Percentiles rank a stretch among this genome's conserved stretches.
Conservation (phyloP, 2,797 vertebrate species). For the Melanotaenia pygmaea region DNA sequence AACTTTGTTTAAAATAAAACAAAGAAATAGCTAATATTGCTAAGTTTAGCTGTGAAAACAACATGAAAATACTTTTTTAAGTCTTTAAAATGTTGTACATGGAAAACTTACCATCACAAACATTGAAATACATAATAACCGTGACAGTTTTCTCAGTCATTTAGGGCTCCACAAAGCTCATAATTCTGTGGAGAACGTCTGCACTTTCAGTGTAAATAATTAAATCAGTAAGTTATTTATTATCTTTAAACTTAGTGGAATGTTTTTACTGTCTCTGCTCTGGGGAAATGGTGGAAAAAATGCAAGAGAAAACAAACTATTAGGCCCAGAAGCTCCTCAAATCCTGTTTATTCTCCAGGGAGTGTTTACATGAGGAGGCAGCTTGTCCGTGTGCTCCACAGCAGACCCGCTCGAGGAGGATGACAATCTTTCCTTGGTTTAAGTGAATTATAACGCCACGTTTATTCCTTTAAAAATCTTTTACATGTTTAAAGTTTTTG, state of each 20-base stretch:
- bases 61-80: too few relatives aligned
- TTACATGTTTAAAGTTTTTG: background rate
- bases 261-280: conserved; percentile 28
- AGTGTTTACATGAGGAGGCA: conserved; percentile 43
- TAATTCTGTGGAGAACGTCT: background rate
- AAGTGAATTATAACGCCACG: background rate
- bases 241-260: conserved; percentile 36
- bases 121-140: background rate
- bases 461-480: background rate
- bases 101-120: too few relatives aligned
- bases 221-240: conserved; percentile 31
- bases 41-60: too few relatives aligned
- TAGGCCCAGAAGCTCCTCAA: conserved; percentile 40
- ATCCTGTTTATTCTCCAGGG: conserved; percentile 64
- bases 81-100: too few relatives aligned
- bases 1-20: too few relatives aligned
- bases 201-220: conserved; percentile 36
- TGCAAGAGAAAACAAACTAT: conserved; percentile 54
- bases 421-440: background rate
- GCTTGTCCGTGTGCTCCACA: background rate
- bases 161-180: too few relatives aligned
- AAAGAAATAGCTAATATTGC: too few relatives aligned
- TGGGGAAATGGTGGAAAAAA: conserved; percentile 33
- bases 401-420: background rate
- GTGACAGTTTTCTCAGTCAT: background rate